phyloP scores from a whole-genome alignment of 2,113 vertebrate genomes.

The Natator depressus region DNA sequence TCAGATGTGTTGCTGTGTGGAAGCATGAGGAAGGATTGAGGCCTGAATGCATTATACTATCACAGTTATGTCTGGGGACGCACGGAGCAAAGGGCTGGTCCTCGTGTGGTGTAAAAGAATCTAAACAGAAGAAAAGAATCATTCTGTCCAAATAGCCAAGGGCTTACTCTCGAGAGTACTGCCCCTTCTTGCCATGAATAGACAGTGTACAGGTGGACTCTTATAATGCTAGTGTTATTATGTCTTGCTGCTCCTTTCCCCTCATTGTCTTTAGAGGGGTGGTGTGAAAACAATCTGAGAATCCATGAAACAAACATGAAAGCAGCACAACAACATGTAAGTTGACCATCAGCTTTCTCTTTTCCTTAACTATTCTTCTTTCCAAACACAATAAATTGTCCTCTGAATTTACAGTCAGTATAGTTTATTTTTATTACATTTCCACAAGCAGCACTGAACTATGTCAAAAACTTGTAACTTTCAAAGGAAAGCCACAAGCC shows the following conservation, averaged over 20 bases:
- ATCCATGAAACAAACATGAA: background rate
- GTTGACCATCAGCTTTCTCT: background rate
- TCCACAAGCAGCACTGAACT: slow-evolving; percentile 3
- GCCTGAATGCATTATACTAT: background rate
- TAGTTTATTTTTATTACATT: slow-evolving; percentile 4
- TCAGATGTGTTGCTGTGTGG: background rate
- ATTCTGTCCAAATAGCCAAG: background rate
- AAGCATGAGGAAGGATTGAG: background rate
- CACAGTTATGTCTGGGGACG: background rate
- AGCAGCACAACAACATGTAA: background rate
- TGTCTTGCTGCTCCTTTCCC: background rate
- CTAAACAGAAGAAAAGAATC: background rate
- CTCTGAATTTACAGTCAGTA: background rate
- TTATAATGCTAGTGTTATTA: background rate
- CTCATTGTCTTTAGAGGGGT: background rate
- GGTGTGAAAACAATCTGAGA: background rate
- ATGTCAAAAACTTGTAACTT: background rate
- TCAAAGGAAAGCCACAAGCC: background rate
- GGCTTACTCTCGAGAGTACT: accelerated
- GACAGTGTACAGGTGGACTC: background rate
- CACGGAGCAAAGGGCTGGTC: background rate
- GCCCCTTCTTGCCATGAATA: background rate
- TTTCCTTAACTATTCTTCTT: background rate
- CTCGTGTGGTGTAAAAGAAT: background rate
- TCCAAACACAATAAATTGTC: background rate